A percentile compares a stretch with the other conserved stretches of the same genome.
Conservation (phyloP, 2,797 vertebrate genomes). For the Alca torda region DNA sequence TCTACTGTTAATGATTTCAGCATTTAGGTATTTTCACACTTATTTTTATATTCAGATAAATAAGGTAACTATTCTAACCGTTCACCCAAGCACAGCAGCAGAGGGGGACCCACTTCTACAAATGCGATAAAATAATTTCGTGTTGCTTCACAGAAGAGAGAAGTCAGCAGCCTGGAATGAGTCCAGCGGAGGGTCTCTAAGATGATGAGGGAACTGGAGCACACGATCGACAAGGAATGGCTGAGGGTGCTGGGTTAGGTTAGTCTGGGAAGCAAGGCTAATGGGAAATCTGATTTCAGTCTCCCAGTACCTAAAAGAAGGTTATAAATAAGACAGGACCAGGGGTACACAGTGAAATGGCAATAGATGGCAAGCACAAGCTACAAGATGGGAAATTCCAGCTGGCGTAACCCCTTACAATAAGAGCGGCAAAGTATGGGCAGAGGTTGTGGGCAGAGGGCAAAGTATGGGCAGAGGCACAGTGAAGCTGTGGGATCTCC, state of each 20-base stretch:
- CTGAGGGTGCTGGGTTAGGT: background rate
- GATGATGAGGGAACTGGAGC: background rate
- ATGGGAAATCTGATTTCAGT: background rate
- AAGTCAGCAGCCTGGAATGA: background rate
- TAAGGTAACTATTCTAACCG: background rate
- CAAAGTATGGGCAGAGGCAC: background rate
- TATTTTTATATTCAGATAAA: background rate
- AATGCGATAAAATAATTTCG: background rate
- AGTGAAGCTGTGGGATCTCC: background rate
- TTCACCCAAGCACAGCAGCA: background rate
- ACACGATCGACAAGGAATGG: accelerated
- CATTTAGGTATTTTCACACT: background rate
- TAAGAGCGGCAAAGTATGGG: background rate
- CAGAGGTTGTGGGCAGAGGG: background rate
- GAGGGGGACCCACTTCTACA: background rate
- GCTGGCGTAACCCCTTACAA: accelerated
- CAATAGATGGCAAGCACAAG: background rate
- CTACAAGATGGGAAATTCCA: background rate
- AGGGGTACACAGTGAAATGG: background rate
- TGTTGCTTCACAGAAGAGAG: background rate
- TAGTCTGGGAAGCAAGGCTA: background rate
- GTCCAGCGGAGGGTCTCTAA: background rate
- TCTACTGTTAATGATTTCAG: background rate
- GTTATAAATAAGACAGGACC: background rate
- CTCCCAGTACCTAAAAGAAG: background rate